Evolutionary conservation across 2,888 invertebrate species (phyloP).

Genomic region (Cheilosia vulpina): DNA sequence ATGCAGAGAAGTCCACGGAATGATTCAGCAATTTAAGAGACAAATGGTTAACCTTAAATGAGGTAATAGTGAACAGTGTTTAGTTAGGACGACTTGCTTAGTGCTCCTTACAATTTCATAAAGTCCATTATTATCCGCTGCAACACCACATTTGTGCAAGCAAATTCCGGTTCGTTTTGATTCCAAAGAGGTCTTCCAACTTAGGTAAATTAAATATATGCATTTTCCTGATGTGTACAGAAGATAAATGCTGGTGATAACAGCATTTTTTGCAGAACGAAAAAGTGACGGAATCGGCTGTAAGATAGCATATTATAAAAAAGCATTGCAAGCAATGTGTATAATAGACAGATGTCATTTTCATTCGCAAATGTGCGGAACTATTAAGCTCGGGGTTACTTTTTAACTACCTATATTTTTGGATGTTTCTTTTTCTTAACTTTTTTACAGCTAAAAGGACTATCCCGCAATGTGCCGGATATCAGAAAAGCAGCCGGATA

Average conservation of each 20-base stretch:
- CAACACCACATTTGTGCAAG: slow-evolving; percentile 82
- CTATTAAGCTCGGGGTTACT: no score
- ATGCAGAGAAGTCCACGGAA: slow-evolving; percentile 83
- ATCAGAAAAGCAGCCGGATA: no score
- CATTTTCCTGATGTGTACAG: slow-evolving; percentile 82
- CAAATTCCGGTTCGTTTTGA: slow-evolving; percentile 83
- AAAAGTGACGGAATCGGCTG: slow-evolving; percentile 81
- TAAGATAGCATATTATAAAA: not conserved
- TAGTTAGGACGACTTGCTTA: not conserved
- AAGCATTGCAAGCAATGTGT: no score
- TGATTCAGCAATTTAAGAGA: slow-evolving; percentile 83
- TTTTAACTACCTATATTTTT: no score
- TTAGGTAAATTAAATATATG: slow-evolving; percentile 82
- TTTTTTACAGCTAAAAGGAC: no score
- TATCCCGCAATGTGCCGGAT: no score
- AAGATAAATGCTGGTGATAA: slow-evolving; percentile 80
- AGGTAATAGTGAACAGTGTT: not conserved
- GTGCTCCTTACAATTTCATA: slow-evolving; percentile 81
- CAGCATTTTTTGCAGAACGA: slow-evolving; percentile 81
- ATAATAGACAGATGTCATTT: no score
- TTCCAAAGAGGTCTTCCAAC: slow-evolving; percentile 83
- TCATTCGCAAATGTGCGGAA: no score
- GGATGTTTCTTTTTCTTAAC: no score
- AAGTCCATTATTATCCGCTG: slow-evolving; percentile 82
- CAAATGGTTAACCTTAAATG: slow-evolving; percentile 81